Evolutionary conservation across 2,113 vertebrate genomes (phyloP).

Genomic region (Podilymbus podiceps): DNA sequence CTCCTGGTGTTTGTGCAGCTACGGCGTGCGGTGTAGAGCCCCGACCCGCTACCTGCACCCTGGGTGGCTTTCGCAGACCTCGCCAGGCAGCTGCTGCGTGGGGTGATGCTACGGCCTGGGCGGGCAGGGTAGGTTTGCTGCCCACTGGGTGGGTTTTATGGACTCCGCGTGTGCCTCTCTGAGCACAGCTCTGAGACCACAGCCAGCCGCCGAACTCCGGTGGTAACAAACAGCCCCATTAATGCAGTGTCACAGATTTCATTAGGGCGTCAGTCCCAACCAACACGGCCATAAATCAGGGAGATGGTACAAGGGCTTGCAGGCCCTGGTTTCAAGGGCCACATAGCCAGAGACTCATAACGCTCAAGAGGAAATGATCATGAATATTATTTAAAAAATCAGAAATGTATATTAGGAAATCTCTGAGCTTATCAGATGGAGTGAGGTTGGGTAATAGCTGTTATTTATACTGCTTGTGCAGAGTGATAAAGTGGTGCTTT

Average conservation of each 20-base stretch:
- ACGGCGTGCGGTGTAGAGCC: background rate
- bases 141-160: conserved; percentile 28
- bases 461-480: conserved; percentile 76
- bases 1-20: background rate
- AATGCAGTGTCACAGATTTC: conserved; percentile 80
- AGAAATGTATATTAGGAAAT: conserved; percentile 73
- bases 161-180: background rate
- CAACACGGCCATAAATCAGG: conserved; percentile 81
- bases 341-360: conserved; percentile 74
- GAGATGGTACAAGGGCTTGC: conserved; percentile 77
- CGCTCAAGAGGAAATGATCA: conserved; percentile 63
- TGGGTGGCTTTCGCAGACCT: background rate
- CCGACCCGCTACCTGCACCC: background rate
- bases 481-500: conserved; percentile 76
- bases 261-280: conserved; percentile 76
- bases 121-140: background rate
- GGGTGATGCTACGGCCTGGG: background rate
- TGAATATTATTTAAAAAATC: conserved; percentile 74
- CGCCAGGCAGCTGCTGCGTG: fast-evolving
- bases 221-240: conserved; percentile 82
- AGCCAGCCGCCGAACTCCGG: conserved; percentile 66
- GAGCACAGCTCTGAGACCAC: conserved; percentile 20
- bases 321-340: conserved; percentile 71
- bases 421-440: conserved; percentile 71
- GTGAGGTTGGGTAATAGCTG: conserved; percentile 71